A percentile compares a stretch with the other conserved stretches of the same genome.
Evolutionary conservation across 1,140 invertebrate species (phyloP).

Genomic region (Rhysida immarginata): DNA sequence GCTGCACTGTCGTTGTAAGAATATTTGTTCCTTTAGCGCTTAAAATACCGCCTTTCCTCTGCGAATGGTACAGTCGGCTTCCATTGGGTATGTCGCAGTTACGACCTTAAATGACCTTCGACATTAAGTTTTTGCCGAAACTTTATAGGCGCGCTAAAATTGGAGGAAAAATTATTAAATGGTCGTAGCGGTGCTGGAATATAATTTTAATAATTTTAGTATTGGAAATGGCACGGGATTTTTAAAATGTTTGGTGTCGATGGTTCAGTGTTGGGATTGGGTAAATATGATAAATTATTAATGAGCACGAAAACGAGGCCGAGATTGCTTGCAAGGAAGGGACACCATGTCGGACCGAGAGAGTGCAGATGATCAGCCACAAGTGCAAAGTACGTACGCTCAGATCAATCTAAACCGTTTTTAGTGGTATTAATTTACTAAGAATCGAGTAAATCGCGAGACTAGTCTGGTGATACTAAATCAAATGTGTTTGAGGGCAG

Average conservation of each 20-base stretch:
- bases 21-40: too few relatives aligned
- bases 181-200: not conserved
- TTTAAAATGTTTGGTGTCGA: slow-evolving; percentile 11
- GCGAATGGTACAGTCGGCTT: too few relatives aligned
- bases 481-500: too few relatives aligned
- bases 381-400: slow-evolving; percentile 34
- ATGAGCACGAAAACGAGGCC: slow-evolving; percentile 10
- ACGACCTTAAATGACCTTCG: not conserved
- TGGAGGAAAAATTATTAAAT: not conserved
- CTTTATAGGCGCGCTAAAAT: not conserved
- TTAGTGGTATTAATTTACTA: too few relatives aligned
- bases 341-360: slow-evolving; percentile 39
- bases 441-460: too few relatives aligned
- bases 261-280: not conserved
- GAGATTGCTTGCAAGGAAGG: slow-evolving; percentile 24
- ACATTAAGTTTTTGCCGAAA: not conserved
- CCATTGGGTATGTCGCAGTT: too few relatives aligned
- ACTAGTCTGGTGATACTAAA: too few relatives aligned
- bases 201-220: not conserved
- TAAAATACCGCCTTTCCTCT: too few relatives aligned
- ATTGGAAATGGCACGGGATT: not conserved
- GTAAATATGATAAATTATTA: slow-evolving; percentile 2
- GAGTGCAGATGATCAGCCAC: slow-evolving; percentile 40
- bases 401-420: too few relatives aligned
- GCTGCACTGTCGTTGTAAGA: too few relatives aligned